These are phyloP conservation scores for Cephus pulcher DNA, from an alignment of 2,888 invertebrate genomes.

Conservation along the genomic window DNA sequence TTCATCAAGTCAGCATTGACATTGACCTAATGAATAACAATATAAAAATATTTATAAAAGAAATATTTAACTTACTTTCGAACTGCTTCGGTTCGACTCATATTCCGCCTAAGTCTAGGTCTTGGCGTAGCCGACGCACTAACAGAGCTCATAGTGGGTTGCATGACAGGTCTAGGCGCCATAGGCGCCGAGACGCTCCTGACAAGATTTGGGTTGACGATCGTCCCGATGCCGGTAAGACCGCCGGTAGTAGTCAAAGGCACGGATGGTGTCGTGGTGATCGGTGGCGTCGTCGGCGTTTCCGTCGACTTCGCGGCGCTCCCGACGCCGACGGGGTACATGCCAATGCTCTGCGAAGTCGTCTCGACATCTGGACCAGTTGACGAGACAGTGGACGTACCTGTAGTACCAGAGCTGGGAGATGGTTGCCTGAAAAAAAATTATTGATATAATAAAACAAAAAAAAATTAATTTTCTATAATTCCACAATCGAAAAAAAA, in stretches of 20 bases:
- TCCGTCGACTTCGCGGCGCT: slow-evolving; percentile 36
- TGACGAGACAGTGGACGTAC: slow-evolving; percentile 57
- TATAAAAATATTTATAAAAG: neutral
- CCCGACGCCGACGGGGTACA: slow-evolving; percentile 54
- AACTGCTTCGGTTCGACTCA: slow-evolving; percentile 63
- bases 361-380: slow-evolving; percentile 51
- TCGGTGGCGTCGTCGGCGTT: slow-evolving; percentile 40
- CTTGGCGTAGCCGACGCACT: slow-evolving; percentile 65
- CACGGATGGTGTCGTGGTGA: slow-evolving; percentile 39
- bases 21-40: neutral
- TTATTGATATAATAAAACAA: neutral
- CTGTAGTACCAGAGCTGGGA: slow-evolving; percentile 62
- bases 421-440: slow-evolving; percentile 63
- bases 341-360: slow-evolving; percentile 47
- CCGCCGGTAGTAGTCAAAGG: slow-evolving; percentile 23
- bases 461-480: slow-evolving; percentile 25
- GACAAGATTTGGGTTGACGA: slow-evolving; percentile 31
- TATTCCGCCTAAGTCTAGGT: slow-evolving; percentile 68
- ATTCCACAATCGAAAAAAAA: slow-evolving; percentile 15
- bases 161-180: slow-evolving; percentile 53
- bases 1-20: no score
- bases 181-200: slow-evolving; percentile 56
- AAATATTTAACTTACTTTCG: slow-evolving; percentile 58
- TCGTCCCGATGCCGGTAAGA: slow-evolving; percentile 30
- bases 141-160: slow-evolving; percentile 48